A percentile compares a stretch with the other conserved stretches of the same genome.
These are phyloP conservation scores for Chrysochloris asiatica DNA, from an alignment of 2,113 vertebrate genomes.

Conservation along the genomic window DNA sequence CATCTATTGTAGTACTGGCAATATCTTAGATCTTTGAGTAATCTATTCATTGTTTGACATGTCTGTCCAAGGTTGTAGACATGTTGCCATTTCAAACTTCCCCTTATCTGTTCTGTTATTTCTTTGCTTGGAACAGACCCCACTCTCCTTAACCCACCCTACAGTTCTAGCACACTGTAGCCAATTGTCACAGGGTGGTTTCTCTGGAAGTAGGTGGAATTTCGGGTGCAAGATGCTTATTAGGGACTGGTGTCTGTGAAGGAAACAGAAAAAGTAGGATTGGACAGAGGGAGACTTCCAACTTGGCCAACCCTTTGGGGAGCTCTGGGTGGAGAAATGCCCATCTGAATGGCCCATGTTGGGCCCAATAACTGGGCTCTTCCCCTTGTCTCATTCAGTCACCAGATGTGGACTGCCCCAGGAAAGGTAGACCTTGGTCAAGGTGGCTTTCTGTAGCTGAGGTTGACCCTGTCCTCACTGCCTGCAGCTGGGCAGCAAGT, in stretches of 20 bases:
- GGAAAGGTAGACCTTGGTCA: background rate
- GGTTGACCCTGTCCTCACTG: background rate
- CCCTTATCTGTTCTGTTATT: background rate
- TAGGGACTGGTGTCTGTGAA: constrained; percentile 14
- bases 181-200: background rate
- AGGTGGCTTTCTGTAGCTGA: background rate
- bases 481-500: background rate
- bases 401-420: background rate
- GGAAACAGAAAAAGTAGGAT: background rate
- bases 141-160: background rate
- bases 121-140: background rate
- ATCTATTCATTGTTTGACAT: background rate
- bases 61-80: background rate
- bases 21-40: background rate
- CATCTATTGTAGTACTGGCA: background rate
- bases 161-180: background rate
- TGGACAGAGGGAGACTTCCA: background rate
- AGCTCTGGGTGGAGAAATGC: background rate
- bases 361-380: background rate
- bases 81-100: background rate
- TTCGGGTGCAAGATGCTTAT: background rate
- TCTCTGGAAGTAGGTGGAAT: background rate
- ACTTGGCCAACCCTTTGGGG: background rate
- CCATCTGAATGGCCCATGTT: background rate
- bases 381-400: background rate